A percentile compares a stretch with the other conserved stretches of the same genome.
These are phyloP conservation scores for Oreochromis mossambicus DNA, from an alignment of 2,797 vertebrate genomes.

Conservation along the genomic window DNA sequence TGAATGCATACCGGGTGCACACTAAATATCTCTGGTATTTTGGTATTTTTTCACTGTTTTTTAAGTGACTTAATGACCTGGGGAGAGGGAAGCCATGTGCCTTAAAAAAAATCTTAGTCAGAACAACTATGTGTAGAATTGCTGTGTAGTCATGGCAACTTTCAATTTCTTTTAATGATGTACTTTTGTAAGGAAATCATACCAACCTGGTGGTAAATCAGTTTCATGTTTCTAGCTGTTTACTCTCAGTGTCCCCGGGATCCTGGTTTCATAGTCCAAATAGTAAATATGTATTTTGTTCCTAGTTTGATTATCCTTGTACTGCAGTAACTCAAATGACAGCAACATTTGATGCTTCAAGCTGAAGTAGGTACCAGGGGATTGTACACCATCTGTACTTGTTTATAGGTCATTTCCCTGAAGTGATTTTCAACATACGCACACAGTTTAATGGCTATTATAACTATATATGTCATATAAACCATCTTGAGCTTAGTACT, in stretches of 20 bases:
- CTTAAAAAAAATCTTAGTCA: neutral
- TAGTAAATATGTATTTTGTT: neutral
- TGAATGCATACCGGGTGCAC: neutral
- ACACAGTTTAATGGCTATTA: constrained; percentile 5
- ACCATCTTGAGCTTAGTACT: neutral
- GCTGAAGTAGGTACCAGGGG: neutral
- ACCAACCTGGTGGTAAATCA: neutral
- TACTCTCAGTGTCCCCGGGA: neutral
- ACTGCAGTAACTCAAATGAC: neutral
- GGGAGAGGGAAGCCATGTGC: neutral
- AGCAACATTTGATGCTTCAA: constrained; percentile 12
- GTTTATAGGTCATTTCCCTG: constrained; percentile 13
- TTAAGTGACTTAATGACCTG: neutral
- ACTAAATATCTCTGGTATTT: neutral
- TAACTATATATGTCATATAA: neutral
- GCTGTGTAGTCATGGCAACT: neutral
- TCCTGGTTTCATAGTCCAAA: neutral
- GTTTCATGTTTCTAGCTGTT: neutral
- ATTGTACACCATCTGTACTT: constrained; percentile 25
- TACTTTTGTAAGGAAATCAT: neutral
- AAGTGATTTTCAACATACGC: neutral
- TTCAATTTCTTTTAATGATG: neutral
- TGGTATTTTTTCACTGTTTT: neutral
- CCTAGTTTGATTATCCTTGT: neutral
- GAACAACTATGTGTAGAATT: neutral